Conservation (phyloP, 2,888 invertebrate genomes). For the Drosophila maculinotata region DNA sequence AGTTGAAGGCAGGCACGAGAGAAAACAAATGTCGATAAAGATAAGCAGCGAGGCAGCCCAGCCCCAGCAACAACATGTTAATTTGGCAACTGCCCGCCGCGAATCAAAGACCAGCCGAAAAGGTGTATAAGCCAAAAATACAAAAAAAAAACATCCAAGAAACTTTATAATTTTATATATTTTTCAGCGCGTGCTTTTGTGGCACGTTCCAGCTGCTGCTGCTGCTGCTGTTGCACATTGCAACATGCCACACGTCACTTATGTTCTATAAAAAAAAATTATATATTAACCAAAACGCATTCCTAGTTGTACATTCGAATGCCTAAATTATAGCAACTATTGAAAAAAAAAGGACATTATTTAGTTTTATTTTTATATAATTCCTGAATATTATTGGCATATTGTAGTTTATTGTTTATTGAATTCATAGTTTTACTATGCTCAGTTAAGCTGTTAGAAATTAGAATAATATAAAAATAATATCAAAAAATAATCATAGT, state of each 20-base stretch:
- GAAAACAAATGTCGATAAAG: slow-evolving; percentile 62
- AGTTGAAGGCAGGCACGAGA: slow-evolving; percentile 41
- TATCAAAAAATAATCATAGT: no score
- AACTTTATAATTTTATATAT: slow-evolving; percentile 7
- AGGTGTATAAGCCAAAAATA: slow-evolving; percentile 1
- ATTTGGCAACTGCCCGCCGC: slow-evolving; percentile 41
- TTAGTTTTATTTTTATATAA: no score
- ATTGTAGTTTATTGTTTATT: no score
- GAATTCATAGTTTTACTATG: no score
- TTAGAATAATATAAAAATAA: no score
- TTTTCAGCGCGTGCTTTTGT: slow-evolving; percentile 23
- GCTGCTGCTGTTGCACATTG: slow-evolving; percentile 3
- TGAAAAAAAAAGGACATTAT: no score
- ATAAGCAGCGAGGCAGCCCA: slow-evolving; percentile 41
- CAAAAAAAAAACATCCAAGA: background rate
- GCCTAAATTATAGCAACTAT: no score
- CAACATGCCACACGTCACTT: slow-evolving; percentile 25
- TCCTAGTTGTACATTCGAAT: no score
- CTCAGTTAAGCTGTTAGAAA: no score
- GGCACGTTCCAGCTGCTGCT: slow-evolving; percentile 37
- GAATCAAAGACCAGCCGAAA: slow-evolving; percentile 33
- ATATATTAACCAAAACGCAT: no score
- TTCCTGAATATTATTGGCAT: no score
- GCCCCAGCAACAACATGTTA: slow-evolving; percentile 50
- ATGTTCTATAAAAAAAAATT: slow-evolving; percentile 37